Evolutionary conservation across 2,113 vertebrate genomes (phyloP), one percentile per base, ranked within the genome.

Genomic region (Trachemys scripta): DNA sequence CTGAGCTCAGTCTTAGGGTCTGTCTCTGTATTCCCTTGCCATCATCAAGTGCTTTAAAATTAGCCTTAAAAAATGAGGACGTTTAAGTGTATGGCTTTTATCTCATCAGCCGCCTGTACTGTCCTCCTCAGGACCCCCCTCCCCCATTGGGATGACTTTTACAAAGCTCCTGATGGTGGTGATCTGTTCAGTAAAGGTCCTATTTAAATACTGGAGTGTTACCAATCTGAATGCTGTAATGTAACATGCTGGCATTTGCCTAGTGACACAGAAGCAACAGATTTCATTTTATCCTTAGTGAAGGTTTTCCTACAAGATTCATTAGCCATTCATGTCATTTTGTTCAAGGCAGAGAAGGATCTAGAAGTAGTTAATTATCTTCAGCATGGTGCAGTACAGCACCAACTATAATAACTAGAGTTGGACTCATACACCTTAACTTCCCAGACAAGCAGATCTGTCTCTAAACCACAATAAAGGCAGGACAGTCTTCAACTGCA

Each of bases 151-250:
- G 29, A 38, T 92, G 88, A 91, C 76, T 94, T 3, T 50, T 79
- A 49, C 82, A 51, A 91, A 42, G 85, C 56, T 93, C 59, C 87
- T 47, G 24, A 49, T 53, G 59, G 69, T 3, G 4, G 94, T 88
- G 82, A 96, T 90, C 93, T 65, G 27, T 82, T 96, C 87, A 84
- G 56, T 72, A 72, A 86, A 87, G 85, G 91, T 54, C 91, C 95
- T 97, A 94, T 97, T 95, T 97, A 95, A 96, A 97, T 79, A 82
- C 72, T 72, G 16, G 78, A 84, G 84, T 62, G 57, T 51, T 88
- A 91, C 81, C 3, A 84, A 78, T 69, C 78, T 50, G 79, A 76
- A 29, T 62, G 89, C 86, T 35, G 10, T 57, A 89, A 91, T 65
- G 53, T 87, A 84, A 91, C n/a, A 56, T 56, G 38, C 85, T 62